Evolutionary conservation across 2,797 vertebrate genomes (phyloP).

Genomic region (Sciaenops ocellatus): DNA sequence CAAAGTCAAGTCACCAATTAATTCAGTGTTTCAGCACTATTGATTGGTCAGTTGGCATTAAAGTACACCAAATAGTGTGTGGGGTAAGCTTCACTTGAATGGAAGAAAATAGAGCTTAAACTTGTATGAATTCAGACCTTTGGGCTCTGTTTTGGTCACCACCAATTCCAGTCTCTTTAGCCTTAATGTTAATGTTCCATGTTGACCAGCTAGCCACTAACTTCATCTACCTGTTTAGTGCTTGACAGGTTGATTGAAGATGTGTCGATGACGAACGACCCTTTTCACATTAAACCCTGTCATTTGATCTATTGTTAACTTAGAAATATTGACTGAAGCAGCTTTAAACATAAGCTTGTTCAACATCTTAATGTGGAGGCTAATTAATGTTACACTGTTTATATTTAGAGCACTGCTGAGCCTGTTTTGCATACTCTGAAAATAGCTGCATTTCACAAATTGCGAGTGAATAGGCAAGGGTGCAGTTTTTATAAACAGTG

Average conservation of each 20-base stretch:
- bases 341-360: conserved; percentile 2
- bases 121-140: not conserved
- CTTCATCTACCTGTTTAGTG: too few species aligned
- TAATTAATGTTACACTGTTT: not conserved
- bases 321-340: not conserved
- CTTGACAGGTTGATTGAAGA: not conserved
- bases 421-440: not conserved
- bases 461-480: not conserved
- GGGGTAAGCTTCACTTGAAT: not conserved
- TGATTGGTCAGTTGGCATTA: not conserved
- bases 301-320: not conserved
- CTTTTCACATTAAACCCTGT: too few species aligned
- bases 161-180: not conserved
- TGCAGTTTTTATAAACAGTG: not conserved
- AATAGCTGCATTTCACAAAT: not conserved
- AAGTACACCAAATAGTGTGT: too few species aligned
- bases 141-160: not conserved
- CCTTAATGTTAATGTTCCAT: not conserved
- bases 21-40: not conserved
- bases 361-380: not conserved
- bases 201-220: not conserved
- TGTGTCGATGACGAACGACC: not conserved
- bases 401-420: not conserved
- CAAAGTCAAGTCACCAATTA: not conserved
- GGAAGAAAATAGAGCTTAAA: not conserved